Evolutionary conservation across 1,140 invertebrate genomes (phyloP), one percentile per base, ranked within the genome.

Genomic region (Aleiodes sp.): DNA sequence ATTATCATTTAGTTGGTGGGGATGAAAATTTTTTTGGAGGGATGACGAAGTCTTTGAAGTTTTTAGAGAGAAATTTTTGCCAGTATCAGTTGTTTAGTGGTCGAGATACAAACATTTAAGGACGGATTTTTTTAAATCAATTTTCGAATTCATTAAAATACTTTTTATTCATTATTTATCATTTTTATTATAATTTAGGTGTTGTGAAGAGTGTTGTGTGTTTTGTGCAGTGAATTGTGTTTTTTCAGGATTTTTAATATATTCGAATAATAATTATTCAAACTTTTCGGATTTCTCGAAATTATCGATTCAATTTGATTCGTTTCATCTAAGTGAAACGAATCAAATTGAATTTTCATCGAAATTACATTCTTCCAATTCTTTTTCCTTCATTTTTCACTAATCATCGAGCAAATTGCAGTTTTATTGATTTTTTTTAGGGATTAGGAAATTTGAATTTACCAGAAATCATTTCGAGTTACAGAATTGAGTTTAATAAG

Each of bases 1-100:
- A 46, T 62, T 68, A 68, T 59, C 31, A 29, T 59, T 59, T 14
- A 59, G 28, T 2, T 1, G 43, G 67, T 56, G 60, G 67, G 67
- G 67, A 63, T 56, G 28, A 4, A 35, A 52, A 12, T 16, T 8
- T 41, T 24, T 46, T 8, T 52, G 56, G 12, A 16, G 56, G 56
- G 9, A 59, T 10, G 0, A 14, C 16, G n/a, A n/a, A 28, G 14
- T 59, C 16, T 29, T 12, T 43, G n/a, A 43, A 3, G n/a, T 59
- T 29, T 33, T 4, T 16, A 1, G 3, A 24, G 7, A 33, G 3
- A 26, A 56, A 21, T 16, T 24, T 4, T 52, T 21, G 21, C 12
- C 46, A 52, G 46, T 52, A 16, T 52, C 16, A 6, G 2, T 52
- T 6, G 19, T 52, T 24, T 24, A 1, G 46, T 6, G 2, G 21